Base-by-base conservation (phyloP, 2,888 invertebrate genomes). In the Athetis lepigone region DNA sequence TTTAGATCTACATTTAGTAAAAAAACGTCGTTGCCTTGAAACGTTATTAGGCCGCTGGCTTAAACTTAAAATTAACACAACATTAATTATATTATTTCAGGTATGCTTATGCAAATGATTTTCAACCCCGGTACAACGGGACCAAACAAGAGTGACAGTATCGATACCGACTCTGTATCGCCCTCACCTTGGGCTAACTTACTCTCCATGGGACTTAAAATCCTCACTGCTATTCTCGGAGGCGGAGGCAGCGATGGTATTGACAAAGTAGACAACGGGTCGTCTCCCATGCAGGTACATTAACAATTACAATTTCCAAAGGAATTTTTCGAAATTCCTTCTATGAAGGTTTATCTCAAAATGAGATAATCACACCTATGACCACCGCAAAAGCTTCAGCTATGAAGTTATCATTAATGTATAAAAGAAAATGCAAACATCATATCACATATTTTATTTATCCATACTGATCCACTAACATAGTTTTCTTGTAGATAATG, bases 151-250 rank as follows among this genome's bases (percentile, higher is more conserved):
- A 98, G 98, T 64, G 98, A 98, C 86, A 96, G 95, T 85, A 88
- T 96, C 33, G 97, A 97, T 84, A 96, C 96, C 65, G 96, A 96
- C 70, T 95, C 96, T 13, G 96, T 96, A 8, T 96, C 97, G 0
- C 95, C 97, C 36, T 98, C 98, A 19, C 98, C 98, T 19, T 98
- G 98, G 98, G 97, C 98, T 45, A 98, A 98, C 91, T 95, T 98
- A 23, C 95, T 98, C 52, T 97, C 98, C 7, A 97, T 98, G 88
- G 98, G 98, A 52, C 95, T 98, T 59, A 97, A 98, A 92, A 97
- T 98, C 84, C 95, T 98, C 71, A 97, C 98, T 27, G 97, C 98
- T 37, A 95, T 98, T 79, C 95, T 98, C 61, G 98, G 98, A 52
- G 97, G 97, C 65, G 97, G 97, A 36, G 97, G 96, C 46, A 96